Percentiles rank a stretch among this genome's conserved stretches.
Conservation (phyloP, 2,888 invertebrate genomes). For the Sepioteuthis lessoniana region DNA sequence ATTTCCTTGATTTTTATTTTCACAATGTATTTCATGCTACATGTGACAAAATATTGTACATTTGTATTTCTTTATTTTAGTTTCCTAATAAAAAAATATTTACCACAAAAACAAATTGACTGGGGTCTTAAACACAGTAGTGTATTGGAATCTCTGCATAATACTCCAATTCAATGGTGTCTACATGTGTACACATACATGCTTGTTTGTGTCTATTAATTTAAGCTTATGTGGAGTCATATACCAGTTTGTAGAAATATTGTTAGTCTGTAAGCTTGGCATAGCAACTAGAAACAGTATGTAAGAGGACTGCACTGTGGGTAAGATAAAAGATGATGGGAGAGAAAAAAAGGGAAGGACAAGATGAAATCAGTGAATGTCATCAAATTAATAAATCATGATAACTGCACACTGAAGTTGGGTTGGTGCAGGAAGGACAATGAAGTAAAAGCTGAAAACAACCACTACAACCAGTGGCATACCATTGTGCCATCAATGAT, state of each 20-base stretch:
- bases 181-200: background rate
- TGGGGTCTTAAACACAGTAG: background rate
- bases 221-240: background rate
- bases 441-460: background rate
- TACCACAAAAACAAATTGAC: no score
- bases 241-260: background rate
- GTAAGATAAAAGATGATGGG: background rate
- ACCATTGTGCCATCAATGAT: slow-evolving; percentile 15
- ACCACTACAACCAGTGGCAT: background rate
- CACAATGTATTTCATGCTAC: no score
- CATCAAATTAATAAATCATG: slow-evolving; percentile 33
- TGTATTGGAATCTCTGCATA: background rate
- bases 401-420: background rate
- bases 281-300: background rate
- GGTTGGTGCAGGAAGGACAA: background rate
- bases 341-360: background rate
- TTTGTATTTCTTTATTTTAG: no score
- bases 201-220: background rate
- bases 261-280: background rate
- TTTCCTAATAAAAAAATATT: no score
- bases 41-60: no score
- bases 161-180: background rate
- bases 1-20: no score
- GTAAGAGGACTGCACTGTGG: background rate
- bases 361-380: slow-evolving; percentile 1